phyloP scores from a whole-genome alignment of 2,797 vertebrate genomes.

The Cossypha polioptera region DNA sequence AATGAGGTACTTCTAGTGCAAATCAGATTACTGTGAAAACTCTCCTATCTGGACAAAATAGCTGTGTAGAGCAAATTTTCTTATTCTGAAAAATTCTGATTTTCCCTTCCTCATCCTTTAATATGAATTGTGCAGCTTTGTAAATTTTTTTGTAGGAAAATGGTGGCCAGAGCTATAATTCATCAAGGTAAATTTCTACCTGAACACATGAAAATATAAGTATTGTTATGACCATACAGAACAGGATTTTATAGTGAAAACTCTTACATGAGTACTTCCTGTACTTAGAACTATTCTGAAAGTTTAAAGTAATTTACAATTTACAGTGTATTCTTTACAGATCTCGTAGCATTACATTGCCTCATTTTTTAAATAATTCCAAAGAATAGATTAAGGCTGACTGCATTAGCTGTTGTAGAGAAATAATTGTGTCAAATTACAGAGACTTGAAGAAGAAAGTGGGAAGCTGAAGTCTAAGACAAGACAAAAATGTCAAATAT shows the following conservation, averaged over 20 bases:
- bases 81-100: neutral
- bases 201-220: neutral
- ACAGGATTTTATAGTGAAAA: neutral
- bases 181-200: neutral
- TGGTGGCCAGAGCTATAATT: neutral
- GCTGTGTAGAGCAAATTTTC: neutral
- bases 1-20: neutral
- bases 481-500: conserved; percentile 41
- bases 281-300: neutral
- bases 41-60: neutral
- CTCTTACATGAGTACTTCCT: neutral
- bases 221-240: neutral
- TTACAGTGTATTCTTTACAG: neutral
- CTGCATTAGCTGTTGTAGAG: neutral
- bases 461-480: conserved; percentile 30
- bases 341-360: neutral
- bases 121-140: neutral
- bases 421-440: neutral
- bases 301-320: neutral
- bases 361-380: neutral
- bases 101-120: neutral
- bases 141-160: neutral
- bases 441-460: conserved; percentile 37
- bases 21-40: neutral
- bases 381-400: neutral